Conservation (phyloP, 2,888 invertebrate species). For the Mechanitis mazaeus region DNA sequence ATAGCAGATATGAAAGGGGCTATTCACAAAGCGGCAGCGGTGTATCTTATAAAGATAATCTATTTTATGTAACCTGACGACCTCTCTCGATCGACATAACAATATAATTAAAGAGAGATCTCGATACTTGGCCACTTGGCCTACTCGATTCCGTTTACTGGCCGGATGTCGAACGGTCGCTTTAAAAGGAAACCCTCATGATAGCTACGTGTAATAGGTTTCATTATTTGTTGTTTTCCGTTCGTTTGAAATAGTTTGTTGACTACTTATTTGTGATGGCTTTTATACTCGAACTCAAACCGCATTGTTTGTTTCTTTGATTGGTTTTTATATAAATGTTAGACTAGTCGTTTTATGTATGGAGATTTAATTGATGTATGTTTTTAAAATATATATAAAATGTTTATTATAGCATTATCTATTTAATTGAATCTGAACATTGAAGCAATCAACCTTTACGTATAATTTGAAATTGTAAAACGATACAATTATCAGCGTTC, state of each 20-base stretch:
- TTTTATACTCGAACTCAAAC: conserved; percentile 13
- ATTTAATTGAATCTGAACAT: conserved; percentile 13
- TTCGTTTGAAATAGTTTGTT: conserved; percentile 26
- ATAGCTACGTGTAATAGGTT: conserved; percentile 51
- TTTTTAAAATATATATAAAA: no score
- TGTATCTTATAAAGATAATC: conserved; percentile 69
- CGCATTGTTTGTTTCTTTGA: conserved; percentile 16
- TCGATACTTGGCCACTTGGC: conserved; percentile 31
- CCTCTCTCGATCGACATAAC: conserved; percentile 65
- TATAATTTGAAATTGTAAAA: conserved; percentile 36
- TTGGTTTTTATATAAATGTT: conserved; percentile 11
- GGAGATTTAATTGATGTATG: no score
- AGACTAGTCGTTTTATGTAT: neutral
- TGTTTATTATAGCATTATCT: neutral
- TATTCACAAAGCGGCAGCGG: conserved; percentile 56
- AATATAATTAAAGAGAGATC: conserved; percentile 76
- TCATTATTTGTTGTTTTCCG: conserved; percentile 52
- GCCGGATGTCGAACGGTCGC: conserved; percentile 60
- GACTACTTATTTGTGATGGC: conserved; percentile 16
- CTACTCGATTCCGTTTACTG: conserved; percentile 43
- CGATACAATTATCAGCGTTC: conserved; percentile 51
- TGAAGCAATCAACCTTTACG: conserved; percentile 25
- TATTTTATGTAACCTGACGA: conserved; percentile 75
- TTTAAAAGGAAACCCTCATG: conserved; percentile 61
- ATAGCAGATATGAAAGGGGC: conserved; percentile 59